Base-by-base conservation (phyloP, 2,797 vertebrate genomes). In the Enteromius anoplus region DNA sequence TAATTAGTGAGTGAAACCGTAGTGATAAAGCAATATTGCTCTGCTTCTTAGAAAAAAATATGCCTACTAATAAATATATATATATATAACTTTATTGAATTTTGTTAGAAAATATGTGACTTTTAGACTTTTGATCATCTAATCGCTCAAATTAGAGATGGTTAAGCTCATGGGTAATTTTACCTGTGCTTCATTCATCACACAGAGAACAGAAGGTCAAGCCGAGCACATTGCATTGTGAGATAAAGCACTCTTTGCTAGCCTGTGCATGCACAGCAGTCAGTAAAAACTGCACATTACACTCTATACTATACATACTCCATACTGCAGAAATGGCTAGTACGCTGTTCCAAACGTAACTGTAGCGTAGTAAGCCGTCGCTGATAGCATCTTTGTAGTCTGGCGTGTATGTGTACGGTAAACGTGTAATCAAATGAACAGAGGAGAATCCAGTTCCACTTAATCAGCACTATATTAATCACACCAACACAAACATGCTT, bases 371-470 rank as follows among this genome's bases (percentile, higher is more conserved):
- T 4, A 78, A 37, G 7, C 58, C 17, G 5, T 34, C 14, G 32
- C 77, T 23, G 45, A 78, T 23, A 53, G 29, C 29, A 23, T 69
- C 66, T 32, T 62, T 71, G 15, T 60, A 26, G 65, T 68, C 4
- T 72, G 10, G 32, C 37, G 62, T 75, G 32, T 69, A 32, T 23
- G 47, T 68, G 62, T 68, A 15, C 58, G 40, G 47, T 81, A 8
- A 77, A 62, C 23, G 72, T 64, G 79, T 6, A 89, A 89, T 80
- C 86, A 85, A 78, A 91, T 51, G 82, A 79, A 77, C 49, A 71
- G 23, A 72, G 86, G 29, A 75, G 86, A 87, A 65, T 82, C 83
- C 82, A 81, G 81, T 65, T 86, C 84, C 81, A 87, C 88, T 87
- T 73, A 85, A 82, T 78, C 29, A 80, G 88, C 87, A 85, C 60